Conservation (phyloP, 2,888 invertebrate species). For the Ctena decussata region DNA sequence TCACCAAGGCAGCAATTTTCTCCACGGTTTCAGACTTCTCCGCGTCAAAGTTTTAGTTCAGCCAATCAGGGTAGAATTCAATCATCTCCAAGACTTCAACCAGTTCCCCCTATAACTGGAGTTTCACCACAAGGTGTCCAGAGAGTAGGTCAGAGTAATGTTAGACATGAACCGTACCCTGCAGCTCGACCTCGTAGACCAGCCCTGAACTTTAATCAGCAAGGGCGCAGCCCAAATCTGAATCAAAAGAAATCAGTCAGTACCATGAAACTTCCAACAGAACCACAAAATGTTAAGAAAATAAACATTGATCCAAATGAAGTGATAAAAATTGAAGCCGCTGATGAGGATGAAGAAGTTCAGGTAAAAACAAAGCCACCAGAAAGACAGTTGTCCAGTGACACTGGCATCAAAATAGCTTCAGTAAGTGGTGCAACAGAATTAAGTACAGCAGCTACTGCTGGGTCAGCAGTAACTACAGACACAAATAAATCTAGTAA, state of each 20-base stretch:
- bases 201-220: neutral
- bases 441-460: neutral
- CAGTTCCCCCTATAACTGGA: neutral
- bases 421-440: neutral
- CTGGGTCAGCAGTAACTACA: neutral
- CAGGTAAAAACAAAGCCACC: neutral
- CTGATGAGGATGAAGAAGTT: slow-evolving; percentile 43
- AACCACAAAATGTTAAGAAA: neutral
- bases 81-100: neutral
- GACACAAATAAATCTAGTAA: too few species aligned
- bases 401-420: neutral
- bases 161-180: slow-evolving; percentile 15
- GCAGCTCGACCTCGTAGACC: neutral
- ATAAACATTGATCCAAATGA: slow-evolving; percentile 34
- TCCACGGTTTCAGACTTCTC: neutral
- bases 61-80: neutral
- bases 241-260: slow-evolving; percentile 17
- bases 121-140: neutral
- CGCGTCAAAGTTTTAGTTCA: neutral
- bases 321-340: slow-evolving; percentile 49
- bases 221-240: neutral
- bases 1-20: slow-evolving; percentile 12
- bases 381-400: neutral
- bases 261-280: neutral
- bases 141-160: neutral